phyloP scores from a whole-genome alignment of 2,113 vertebrate genomes.

The Grantiella picta region DNA sequence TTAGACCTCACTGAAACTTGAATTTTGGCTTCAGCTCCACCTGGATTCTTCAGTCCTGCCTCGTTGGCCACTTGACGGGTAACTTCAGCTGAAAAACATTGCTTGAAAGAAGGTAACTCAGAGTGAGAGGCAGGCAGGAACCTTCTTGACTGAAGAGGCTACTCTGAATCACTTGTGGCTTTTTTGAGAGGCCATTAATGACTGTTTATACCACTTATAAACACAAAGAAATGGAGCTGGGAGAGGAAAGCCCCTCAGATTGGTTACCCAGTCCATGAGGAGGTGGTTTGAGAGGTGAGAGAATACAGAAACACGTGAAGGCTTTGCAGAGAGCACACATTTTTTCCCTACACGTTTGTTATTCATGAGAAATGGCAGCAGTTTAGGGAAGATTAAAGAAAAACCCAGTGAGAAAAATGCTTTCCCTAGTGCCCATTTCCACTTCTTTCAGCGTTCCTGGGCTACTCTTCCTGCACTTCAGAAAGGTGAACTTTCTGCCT shows the following conservation, averaged over 20 bases:
- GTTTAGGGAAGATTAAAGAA: background rate
- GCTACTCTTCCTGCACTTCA: background rate
- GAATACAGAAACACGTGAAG: rapidly evolving
- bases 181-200: background rate
- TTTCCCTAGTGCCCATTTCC: background rate
- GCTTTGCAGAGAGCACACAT: background rate
- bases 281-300: background rate
- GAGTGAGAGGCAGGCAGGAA: background rate
- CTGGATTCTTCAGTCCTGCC: background rate
- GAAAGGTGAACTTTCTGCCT: background rate
- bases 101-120: background rate
- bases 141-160: background rate
- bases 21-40: background rate
- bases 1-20: background rate
- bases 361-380: background rate
- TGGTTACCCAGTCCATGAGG: no score
- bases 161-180: background rate
- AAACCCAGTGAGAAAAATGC: background rate
- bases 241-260: rapidly evolving
- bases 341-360: background rate
- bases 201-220: background rate
- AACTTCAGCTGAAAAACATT: background rate
- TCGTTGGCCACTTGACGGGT: background rate
- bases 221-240: background rate
- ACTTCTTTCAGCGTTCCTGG: background rate